Evolutionary conservation across 1,140 invertebrate genomes (phyloP).

Genomic region (Ceratoteleas bidentatus): DNA sequence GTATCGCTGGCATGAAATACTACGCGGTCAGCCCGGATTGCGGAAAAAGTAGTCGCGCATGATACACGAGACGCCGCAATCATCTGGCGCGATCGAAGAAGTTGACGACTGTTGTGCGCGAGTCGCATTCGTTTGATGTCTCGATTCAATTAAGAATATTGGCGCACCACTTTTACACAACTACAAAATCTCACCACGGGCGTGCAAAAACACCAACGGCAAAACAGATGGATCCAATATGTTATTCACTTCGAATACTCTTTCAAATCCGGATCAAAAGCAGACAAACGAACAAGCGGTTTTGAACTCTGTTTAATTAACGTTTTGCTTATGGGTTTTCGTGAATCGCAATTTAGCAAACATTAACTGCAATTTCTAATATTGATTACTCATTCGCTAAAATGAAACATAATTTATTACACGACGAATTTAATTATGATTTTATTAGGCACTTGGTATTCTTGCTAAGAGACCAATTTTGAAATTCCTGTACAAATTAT

Average conservation of each 20-base stretch:
- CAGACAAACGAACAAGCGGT: constrained; percentile 2
- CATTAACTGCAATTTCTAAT: constrained; percentile 6
- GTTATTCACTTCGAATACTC: constrained; percentile 15
- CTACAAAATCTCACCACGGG: constrained; percentile 7
- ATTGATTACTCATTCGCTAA: background rate
- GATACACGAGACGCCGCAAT: constrained; percentile 39
- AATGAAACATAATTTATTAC: background rate
- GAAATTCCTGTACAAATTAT: background rate
- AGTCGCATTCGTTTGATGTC: constrained; percentile 37
- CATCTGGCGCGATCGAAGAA: constrained; percentile 43
- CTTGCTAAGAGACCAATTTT: background rate
- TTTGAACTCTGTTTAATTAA: constrained; percentile 19
- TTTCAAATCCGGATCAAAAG: constrained; percentile 6
- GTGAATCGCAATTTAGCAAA: constrained; percentile 5
- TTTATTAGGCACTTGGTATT: background rate
- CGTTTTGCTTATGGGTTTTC: constrained; percentile 6
- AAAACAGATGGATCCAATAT: constrained; percentile 6
- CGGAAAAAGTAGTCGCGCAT: constrained; percentile 56
- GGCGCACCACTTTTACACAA: constrained; percentile 18
- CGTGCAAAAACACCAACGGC: background rate
- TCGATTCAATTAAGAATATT: constrained; percentile 52
- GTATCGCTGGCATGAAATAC: constrained; percentile 36
- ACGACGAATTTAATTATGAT: background rate
- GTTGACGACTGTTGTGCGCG: constrained; percentile 19
- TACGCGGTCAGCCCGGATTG: constrained; percentile 40